phyloP scores from a whole-genome alignment of 2,888 invertebrate species.

The Thalpophila matura region DNA sequence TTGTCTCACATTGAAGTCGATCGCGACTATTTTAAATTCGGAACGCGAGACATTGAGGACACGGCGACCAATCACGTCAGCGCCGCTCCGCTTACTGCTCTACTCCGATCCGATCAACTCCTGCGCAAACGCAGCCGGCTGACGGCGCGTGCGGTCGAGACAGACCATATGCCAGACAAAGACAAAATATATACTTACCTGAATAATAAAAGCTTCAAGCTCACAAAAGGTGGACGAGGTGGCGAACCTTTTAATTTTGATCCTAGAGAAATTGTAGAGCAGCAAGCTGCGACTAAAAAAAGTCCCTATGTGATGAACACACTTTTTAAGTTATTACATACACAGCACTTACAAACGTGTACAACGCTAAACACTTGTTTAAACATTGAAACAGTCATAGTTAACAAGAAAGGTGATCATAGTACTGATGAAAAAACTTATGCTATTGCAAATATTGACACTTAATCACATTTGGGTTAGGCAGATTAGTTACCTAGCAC shows the following conservation, averaged over 20 bases:
- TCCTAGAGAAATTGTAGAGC: conserved; percentile 64
- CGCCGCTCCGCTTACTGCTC: conserved; percentile 87
- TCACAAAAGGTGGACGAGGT: conserved; percentile 78
- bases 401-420: conserved; percentile 15
- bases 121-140: conserved; percentile 80
- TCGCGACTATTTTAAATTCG: conserved; percentile 83
- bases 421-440: conserved; percentile 40
- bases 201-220: conserved; percentile 84
- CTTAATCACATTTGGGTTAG: conserved; percentile 2
- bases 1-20: conserved; percentile 74
- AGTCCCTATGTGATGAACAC: background rate
- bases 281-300: conserved; percentile 45
- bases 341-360: conserved; percentile 3
- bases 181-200: conserved; percentile 82
- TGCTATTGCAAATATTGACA: conserved; percentile 24
- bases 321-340: conserved; percentile 4
- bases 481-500: too few species aligned
- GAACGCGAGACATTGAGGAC: conserved; percentile 72
- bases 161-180: conserved; percentile 64
- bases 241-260: conserved; percentile 72
- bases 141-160: conserved; percentile 79
- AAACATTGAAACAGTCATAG: conserved; percentile 35
- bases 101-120: conserved; percentile 82
- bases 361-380: conserved; percentile 34
- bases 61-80: conserved; percentile 84